Percentiles rank a stretch among this genome's conserved stretches.
phyloP scores from a whole-genome alignment of 2,113 vertebrate genomes.

The Emydura subglobosa region DNA sequence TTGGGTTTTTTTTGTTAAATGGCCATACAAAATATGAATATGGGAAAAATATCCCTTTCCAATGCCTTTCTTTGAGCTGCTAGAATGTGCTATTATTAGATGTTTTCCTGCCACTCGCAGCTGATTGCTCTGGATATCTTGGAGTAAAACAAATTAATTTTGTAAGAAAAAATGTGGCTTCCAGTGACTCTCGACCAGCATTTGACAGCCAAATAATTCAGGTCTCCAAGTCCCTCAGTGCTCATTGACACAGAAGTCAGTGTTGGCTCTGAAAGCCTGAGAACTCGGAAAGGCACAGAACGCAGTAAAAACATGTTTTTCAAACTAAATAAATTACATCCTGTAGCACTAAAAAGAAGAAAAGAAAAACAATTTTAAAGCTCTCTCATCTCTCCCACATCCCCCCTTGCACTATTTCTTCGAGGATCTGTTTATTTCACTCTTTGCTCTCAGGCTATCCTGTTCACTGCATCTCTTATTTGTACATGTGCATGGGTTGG shows the following conservation, averaged over 20 bases:
- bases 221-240: slow-evolving; percentile 27
- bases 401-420: slow-evolving; percentile 51
- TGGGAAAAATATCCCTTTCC: background rate
- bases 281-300: slow-evolving; percentile 47
- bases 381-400: slow-evolving; percentile 40
- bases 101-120: slow-evolving; percentile 38
- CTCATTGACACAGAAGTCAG: slow-evolving; percentile 64
- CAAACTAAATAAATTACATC: slow-evolving; percentile 72
- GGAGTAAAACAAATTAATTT: slow-evolving; percentile 56
- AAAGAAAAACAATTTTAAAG: slow-evolving; percentile 31
- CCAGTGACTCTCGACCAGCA: slow-evolving; percentile 25
- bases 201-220: slow-evolving; percentile 62
- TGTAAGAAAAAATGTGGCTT: background rate
- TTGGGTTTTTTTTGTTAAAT: background rate
- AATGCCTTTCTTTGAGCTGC: background rate
- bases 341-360: slow-evolving; percentile 36
- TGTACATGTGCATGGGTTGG: slow-evolving; percentile 57
- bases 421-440: slow-evolving; percentile 71
- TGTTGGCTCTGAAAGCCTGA: slow-evolving; percentile 39
- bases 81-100: slow-evolving; percentile 47
- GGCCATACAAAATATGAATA: background rate
- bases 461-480: slow-evolving; percentile 48
- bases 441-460: slow-evolving; percentile 67
- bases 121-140: slow-evolving; percentile 44
- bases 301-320: slow-evolving; percentile 45